Base-by-base conservation (phyloP, 1,140 invertebrate species). In the Eufriesea mexicana region DNA sequence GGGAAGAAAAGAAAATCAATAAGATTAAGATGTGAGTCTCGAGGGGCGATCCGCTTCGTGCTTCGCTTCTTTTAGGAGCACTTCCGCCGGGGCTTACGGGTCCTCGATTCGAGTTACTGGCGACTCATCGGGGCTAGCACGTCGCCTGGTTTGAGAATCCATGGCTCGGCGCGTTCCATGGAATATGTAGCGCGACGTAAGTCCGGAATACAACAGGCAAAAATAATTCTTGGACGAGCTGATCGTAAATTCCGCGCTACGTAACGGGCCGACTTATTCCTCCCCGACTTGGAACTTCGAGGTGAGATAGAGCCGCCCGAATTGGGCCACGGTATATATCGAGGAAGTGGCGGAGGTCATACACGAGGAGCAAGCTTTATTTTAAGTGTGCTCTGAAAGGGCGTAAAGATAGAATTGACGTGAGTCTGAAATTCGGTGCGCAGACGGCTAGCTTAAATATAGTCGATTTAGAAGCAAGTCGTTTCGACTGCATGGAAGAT, bases 201-300 rank as follows among this genome's bases (percentile, higher is more conserved):
- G 49, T 68, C 49, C 35, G 35, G 16, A 25, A 35, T 45, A 55
- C 75, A 67, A 67, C 28, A 20, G 75, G 18, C 51, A 70, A 78
- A 68, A 68, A 68, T 78, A 78, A 78, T 78, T 78, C 76, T 20
- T 57, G 49, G 18, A 28, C 35, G 64, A 67, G 18, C 23, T 12
- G 49, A 45, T 9, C 49, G 75, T 77, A 77, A 77, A 77, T 77
- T 68, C 23, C 51, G 6, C 9, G 2, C 47, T 64, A 42, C 47
- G 47, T 42, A 23, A 35, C 51, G 28, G 20, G 25, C n/a, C 20
- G 54, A 18, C 23, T 45, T 55, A 42, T 18, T 54, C 51, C 16
- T 16, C 10, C 73, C 47, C 5, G 73, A 45, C 62, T 42, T 28
- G 14, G 28, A 55, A 68, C 42, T 55, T 42, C 5, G 42, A 57